Percentiles rank a stretch among this genome's conserved stretches.
These are phyloP conservation scores for Limnodromus scolopaceus DNA, from an alignment of 2,797 vertebrate species.

Conservation along the genomic window DNA sequence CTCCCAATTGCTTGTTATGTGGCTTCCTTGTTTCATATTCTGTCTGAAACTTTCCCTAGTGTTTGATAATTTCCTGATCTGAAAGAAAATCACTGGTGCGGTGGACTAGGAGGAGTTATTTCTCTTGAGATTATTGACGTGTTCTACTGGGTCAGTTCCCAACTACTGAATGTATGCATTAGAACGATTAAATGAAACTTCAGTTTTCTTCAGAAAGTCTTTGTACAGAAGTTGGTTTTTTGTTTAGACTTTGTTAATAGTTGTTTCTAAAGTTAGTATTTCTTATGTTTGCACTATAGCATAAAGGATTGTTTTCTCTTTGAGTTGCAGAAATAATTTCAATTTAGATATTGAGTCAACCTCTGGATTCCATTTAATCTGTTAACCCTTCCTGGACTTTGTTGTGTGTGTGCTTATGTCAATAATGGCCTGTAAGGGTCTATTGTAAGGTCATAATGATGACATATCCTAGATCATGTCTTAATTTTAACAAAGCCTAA, in stretches of 20 bases:
- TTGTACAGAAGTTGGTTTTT: not conserved
- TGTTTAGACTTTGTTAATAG: not conserved
- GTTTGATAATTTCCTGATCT: not conserved
- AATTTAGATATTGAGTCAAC: not conserved
- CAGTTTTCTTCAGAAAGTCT: not conserved
- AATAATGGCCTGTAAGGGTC: fast-evolving
- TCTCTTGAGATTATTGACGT: not conserved
- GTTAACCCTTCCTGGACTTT: not conserved
- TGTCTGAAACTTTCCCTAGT: not conserved
- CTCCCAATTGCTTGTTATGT: not conserved
- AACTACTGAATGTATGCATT: fast-evolving
- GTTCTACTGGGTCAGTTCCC: not conserved
- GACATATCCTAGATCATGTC: not conserved
- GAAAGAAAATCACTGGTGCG: not conserved
- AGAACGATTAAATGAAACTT: not conserved
- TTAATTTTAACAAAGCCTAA: not conserved
- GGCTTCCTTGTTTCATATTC: not conserved
- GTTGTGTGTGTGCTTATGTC: not conserved
- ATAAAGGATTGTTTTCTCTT: not conserved
- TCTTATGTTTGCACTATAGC: fast-evolving
- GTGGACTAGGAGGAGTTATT: not conserved
- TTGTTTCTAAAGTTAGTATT: not conserved
- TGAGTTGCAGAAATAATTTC: not conserved
- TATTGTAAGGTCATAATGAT: not conserved
- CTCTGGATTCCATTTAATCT: not conserved